A percentile compares a stretch with the other conserved stretches of the same genome.
Evolutionary conservation across 2,113 vertebrate genomes (phyloP).

Genomic region (Lepidothrix coronata): DNA sequence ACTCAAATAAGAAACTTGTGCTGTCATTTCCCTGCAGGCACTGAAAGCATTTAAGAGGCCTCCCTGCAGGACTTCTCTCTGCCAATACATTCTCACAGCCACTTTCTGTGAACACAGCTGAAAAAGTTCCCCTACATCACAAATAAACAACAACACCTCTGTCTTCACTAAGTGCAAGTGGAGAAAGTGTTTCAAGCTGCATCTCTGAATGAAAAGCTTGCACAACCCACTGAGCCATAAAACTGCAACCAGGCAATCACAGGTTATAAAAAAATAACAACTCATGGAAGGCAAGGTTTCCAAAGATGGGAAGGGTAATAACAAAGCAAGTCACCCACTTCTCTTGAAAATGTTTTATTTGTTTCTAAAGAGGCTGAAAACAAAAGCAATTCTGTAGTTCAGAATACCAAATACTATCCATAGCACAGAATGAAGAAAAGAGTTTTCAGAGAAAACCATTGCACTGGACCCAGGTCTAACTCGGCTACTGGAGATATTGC

Average conservation of each 20-base stretch:
- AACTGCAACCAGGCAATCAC: not conserved
- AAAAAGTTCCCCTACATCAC: not conserved
- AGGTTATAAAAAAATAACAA: not conserved
- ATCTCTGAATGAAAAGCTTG: not conserved
- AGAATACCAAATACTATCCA: conserved; percentile 21
- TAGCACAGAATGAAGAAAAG: not conserved
- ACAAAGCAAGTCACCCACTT: not conserved
- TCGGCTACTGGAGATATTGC: not conserved
- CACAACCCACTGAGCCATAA: not conserved
- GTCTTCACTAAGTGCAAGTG: not conserved
- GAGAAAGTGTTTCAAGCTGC: not conserved
- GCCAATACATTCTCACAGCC: not conserved
- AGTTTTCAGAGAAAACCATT: conserved; percentile 46
- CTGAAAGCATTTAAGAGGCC: not conserved
- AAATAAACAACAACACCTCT: not conserved
- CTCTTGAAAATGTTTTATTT: conserved; percentile 72
- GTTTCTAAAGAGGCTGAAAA: conserved; percentile 24
- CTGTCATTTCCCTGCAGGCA: not conserved
- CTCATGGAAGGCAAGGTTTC: not conserved
- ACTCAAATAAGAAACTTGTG: not conserved
- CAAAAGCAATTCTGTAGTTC: conserved; percentile 40
- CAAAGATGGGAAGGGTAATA: not conserved
- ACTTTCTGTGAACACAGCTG: not conserved
- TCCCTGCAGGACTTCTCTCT: not conserved
- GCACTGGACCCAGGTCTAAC: not conserved